A percentile compares a stretch with the other conserved stretches of the same genome.
These are phyloP conservation scores for Cichlasoma orientale DNA, from an alignment of 2,797 vertebrate species.

Conservation along the genomic window DNA sequence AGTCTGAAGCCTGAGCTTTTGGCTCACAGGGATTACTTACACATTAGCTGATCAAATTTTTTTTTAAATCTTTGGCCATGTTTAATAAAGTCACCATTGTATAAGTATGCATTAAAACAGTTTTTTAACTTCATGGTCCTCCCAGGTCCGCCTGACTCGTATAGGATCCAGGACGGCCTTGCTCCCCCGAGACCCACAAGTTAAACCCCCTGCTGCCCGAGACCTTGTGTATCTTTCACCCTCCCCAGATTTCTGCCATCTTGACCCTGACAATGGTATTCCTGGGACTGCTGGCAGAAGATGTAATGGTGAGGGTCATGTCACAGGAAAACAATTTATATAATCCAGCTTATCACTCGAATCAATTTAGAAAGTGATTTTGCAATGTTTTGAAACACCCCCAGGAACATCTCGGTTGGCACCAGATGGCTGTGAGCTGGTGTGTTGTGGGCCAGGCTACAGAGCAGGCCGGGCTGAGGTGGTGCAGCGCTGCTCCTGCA, in stretches of 20 bases:
- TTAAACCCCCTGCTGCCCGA: constrained; percentile 82
- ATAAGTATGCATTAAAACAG: not conserved
- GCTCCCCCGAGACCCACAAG: constrained; percentile 80
- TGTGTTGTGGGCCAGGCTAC: constrained; percentile 83
- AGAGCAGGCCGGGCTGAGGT: constrained; percentile 75
- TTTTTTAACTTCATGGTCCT: not conserved
- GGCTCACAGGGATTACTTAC: not conserved
- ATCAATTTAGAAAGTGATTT: not conserved
- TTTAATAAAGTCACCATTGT: not conserved
- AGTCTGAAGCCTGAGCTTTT: not conserved
- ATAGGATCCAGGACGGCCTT: constrained; percentile 78
- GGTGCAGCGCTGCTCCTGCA: constrained; percentile 83
- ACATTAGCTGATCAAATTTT: not conserved
- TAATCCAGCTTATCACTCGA: not conserved
- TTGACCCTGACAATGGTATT: constrained; percentile 74
- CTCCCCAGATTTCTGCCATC: constrained; percentile 83
- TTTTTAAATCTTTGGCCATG: accelerated
- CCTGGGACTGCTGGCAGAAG: constrained; percentile 78
- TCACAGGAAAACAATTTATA: not conserved
- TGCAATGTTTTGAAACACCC: not conserved
- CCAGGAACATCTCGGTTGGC: constrained; percentile 79
- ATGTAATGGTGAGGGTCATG: constrained; percentile 74
- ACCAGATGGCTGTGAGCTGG: constrained; percentile 80
- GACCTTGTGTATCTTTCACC: constrained; percentile 80
- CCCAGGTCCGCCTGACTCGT: constrained; percentile 79